Evolutionary conservation across 2,113 vertebrate species (phyloP).

Genomic region (Apteryx mantelli): DNA sequence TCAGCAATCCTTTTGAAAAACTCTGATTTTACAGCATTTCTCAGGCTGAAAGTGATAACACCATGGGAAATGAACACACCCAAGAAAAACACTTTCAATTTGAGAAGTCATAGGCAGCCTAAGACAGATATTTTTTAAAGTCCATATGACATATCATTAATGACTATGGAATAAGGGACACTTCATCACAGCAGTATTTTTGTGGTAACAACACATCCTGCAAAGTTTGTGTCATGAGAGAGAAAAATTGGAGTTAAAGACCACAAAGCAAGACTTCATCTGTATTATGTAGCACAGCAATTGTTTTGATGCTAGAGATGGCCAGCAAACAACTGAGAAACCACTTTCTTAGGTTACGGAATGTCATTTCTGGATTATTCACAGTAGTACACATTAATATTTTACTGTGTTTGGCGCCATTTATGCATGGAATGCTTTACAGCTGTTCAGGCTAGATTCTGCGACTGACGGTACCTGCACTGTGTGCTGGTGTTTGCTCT

Average conservation of each 20-base stretch:
- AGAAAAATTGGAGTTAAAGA: background rate
- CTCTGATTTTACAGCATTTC: background rate
- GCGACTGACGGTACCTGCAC: background rate
- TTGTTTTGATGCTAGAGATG: background rate
- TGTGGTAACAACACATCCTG: background rate
- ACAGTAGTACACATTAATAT: conserved; percentile 30
- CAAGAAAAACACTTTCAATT: background rate
- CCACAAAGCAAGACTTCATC: background rate
- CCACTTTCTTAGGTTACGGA: background rate
- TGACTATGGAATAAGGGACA: background rate
- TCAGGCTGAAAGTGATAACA: background rate
- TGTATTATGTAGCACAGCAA: background rate
- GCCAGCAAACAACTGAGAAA: conserved; percentile 2
- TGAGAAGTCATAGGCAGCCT: background rate
- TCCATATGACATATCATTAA: background rate
- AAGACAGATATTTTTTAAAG: background rate
- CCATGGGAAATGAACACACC: background rate
- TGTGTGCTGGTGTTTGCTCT: background rate
- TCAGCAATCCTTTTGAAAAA: background rate
- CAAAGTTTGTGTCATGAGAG: background rate
- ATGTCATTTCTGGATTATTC: conserved; percentile 44
- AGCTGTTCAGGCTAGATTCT: background rate
- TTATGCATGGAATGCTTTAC: background rate
- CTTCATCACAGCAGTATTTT: background rate
- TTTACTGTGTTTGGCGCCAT: conserved; percentile 8